Conservation (phyloP, 1,140 invertebrate species). For the Acromyrmex charruanus region DNA sequence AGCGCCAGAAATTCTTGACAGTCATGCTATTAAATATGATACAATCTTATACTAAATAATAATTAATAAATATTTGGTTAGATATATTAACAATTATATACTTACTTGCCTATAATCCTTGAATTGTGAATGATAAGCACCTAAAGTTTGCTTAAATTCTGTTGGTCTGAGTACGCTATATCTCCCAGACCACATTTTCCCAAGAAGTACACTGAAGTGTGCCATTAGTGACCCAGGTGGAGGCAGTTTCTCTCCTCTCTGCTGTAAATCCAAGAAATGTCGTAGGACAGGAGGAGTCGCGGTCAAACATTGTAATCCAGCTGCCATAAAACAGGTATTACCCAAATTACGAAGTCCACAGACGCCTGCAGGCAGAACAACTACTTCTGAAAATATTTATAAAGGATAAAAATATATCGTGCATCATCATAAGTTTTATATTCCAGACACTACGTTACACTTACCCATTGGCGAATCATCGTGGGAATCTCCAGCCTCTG, state of each 20-base stretch:
- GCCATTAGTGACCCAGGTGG: conserved; percentile 84
- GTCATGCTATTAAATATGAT: conserved; percentile 87
- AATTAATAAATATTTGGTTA: background rate
- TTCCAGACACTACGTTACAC: conserved; percentile 27
- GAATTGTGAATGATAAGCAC: conserved; percentile 89
- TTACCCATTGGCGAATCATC: conserved; percentile 83
- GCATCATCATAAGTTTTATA: background rate
- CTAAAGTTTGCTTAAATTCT: conserved; percentile 89
- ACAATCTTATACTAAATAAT: background rate
- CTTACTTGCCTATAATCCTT: conserved; percentile 88
- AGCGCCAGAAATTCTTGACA: conserved; percentile 92
- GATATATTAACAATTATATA: background rate
- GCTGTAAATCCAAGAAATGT: conserved; percentile 87
- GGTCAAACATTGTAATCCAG: conserved; percentile 89
- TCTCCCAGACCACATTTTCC: conserved; percentile 89
- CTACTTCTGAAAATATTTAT: conserved; percentile 53
- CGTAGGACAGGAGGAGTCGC: conserved; percentile 87
- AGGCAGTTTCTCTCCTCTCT: conserved; percentile 83
- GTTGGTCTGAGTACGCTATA: conserved; percentile 88
- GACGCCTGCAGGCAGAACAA: conserved; percentile 85
- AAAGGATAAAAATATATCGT: background rate
- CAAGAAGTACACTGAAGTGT: conserved; percentile 88
- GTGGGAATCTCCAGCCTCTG: conserved; percentile 82
- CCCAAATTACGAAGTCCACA: conserved; percentile 90
- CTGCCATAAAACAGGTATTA: conserved; percentile 92